A percentile compares a stretch with the other conserved stretches of the same genome.
Conservation (phyloP, 92 coral and sea anemone species). For the Heliopora coerulea region DNA sequence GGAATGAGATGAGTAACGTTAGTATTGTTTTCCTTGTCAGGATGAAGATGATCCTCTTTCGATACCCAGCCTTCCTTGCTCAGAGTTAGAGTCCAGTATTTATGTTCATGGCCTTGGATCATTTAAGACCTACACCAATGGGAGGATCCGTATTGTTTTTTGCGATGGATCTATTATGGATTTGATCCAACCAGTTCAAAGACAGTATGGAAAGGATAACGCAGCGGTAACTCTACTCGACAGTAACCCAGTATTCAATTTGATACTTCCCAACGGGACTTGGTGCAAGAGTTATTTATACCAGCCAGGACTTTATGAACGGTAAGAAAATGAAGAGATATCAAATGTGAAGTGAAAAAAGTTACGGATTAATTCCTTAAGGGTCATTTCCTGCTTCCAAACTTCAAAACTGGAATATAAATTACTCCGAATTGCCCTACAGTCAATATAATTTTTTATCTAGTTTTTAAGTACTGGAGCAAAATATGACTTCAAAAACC, state of each 20-base stretch:
- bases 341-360: too few species aligned
- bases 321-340: too few species aligned
- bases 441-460: too few species aligned
- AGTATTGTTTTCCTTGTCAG: conserved; percentile 9
- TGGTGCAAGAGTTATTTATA: background rate
- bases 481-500: too few species aligned
- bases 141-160: conserved; percentile 67
- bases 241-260: background rate
- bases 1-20: too few species aligned
- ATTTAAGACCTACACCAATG: conserved; percentile 81
- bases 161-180: conserved; percentile 80
- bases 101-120: conserved; percentile 61
- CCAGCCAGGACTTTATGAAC: conserved; percentile 3
- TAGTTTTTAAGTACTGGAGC: too few species aligned
- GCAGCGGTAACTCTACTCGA: background rate
- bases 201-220: background rate
- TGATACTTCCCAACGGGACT: background rate
- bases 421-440: too few species aligned
- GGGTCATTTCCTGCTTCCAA: too few species aligned
- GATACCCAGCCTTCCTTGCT: conserved; percentile 2
- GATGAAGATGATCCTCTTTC: background rate
- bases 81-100: conserved; percentile 51
- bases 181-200: conserved; percentile 31
- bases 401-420: too few species aligned
- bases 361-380: too few species aligned